A percentile compares a stretch with the other conserved stretches of the same genome.
phyloP scores from a whole-genome alignment of 2,888 invertebrate species.

The Heliconius hortense region DNA sequence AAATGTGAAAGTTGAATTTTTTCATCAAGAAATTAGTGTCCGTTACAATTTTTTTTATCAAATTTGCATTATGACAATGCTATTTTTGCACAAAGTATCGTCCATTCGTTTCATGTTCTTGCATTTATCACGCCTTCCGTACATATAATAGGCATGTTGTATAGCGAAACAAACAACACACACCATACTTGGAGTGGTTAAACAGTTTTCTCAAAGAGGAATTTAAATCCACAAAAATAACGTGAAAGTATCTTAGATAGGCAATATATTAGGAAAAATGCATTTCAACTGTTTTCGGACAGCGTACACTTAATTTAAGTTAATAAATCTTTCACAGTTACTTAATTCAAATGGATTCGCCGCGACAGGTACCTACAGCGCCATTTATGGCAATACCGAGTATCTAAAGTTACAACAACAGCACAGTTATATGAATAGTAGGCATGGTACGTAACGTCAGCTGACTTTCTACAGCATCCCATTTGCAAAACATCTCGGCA shows the following conservation, averaged over 20 bases:
- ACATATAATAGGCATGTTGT: not conserved
- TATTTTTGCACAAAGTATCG: not conserved
- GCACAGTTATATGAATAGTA: slow-evolving; percentile 14
- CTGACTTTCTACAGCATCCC: slow-evolving; percentile 20
- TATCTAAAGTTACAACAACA: slow-evolving; percentile 18
- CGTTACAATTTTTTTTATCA: not conserved
- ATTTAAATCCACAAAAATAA: not conserved
- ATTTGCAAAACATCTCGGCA: slow-evolving; percentile 8
- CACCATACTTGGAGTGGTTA: not conserved
- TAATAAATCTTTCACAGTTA: slow-evolving; percentile 3
- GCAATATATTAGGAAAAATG: not conserved
- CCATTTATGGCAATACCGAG: slow-evolving; percentile 15
- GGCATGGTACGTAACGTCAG: slow-evolving; percentile 12
- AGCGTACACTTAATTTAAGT: not conserved
- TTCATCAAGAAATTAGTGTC: not conserved
- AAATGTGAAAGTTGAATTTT: not conserved
- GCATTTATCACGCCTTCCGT: not conserved
- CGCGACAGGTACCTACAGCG: slow-evolving; percentile 2
- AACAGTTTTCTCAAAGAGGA: not conserved
- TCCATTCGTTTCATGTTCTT: not conserved
- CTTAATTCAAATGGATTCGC: slow-evolving; percentile 11
- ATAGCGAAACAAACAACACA: not conserved
- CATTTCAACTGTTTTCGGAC: not conserved
- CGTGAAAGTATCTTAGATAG: not conserved
- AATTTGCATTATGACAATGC: not conserved